These are phyloP conservation scores for Thelaira solivaga DNA, from an alignment of 2,888 invertebrate genomes.

Conservation along the genomic window DNA sequence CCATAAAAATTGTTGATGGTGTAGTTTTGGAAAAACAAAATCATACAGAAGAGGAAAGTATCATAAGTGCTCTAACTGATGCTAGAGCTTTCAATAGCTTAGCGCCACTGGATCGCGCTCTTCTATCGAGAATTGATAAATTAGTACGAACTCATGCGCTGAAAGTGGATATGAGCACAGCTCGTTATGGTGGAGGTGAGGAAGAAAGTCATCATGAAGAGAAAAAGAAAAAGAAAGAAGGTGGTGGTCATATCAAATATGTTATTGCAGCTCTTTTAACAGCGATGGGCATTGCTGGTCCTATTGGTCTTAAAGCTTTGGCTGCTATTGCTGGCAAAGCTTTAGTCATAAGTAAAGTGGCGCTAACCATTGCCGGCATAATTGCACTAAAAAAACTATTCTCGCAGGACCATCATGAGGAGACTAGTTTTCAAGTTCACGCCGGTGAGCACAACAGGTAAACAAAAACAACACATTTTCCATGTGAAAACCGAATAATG, in stretches of 20 bases:
- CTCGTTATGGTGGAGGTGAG: slow-evolving; percentile 65
- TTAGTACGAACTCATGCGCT: slow-evolving; percentile 82
- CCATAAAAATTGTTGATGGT: slow-evolving; percentile 81
- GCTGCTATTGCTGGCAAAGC: slow-evolving; percentile 85
- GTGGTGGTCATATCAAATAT: slow-evolving; percentile 77
- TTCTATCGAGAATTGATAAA: slow-evolving; percentile 78
- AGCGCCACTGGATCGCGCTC: slow-evolving; percentile 79
- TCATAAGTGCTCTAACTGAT: slow-evolving; percentile 78
- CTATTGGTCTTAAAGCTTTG: slow-evolving; percentile 83
- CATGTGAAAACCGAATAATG: not conserved
- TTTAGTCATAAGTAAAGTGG: slow-evolving; percentile 85
- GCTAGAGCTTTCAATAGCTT: slow-evolving; percentile 80
- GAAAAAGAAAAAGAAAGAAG: slow-evolving; percentile 76
- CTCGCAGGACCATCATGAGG: slow-evolving; percentile 82
- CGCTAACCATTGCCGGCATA: slow-evolving; percentile 84
- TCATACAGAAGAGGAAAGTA: slow-evolving; percentile 77
- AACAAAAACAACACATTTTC: slow-evolving; percentile 9
- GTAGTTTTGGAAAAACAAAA: slow-evolving; percentile 81
- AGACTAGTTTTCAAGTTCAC: slow-evolving; percentile 83
- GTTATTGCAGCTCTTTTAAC: slow-evolving; percentile 81
- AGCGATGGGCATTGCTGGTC: slow-evolving; percentile 83
- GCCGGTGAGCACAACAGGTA: slow-evolving; percentile 82
- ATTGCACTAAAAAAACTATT: slow-evolving; percentile 85
- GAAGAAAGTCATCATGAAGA: slow-evolving; percentile 49
- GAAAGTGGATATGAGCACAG: slow-evolving; percentile 79